Evolutionary conservation across 2,888 invertebrate species (phyloP).

Genomic region (Lydus trimaculatus): DNA sequence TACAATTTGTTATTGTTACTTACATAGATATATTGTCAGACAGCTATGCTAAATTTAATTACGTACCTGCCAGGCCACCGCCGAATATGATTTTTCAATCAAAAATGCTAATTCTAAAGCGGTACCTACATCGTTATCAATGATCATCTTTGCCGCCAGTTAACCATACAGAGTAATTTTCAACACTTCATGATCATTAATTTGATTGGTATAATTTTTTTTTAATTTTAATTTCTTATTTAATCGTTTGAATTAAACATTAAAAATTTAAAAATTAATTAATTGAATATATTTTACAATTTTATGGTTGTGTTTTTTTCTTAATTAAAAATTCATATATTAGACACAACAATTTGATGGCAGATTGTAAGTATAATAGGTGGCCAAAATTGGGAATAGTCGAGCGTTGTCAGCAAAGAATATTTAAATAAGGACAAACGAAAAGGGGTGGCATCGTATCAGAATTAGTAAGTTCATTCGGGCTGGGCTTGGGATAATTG

Average conservation of each 20-base stretch:
- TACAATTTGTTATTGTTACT: constrained; percentile 30
- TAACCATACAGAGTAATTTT: not conserved
- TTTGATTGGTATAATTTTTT: not conserved
- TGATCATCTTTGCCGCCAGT: constrained; percentile 1
- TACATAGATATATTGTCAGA: constrained; percentile 24
- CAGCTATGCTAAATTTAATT: constrained; percentile 25
- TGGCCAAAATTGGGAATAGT: constrained; percentile 13
- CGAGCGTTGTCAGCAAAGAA: constrained; percentile 11
- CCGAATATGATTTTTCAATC: constrained; percentile 11
- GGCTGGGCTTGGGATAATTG: constrained; percentile 20
- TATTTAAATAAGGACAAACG: constrained; percentile 11
- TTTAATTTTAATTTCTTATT: not conserved
- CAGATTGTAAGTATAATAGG: not conserved
- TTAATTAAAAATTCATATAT: not conserved
- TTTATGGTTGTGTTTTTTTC: not conserved
- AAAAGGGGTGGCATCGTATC: constrained; percentile 10
- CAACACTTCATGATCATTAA: constrained; percentile 1
- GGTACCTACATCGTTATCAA: not conserved
- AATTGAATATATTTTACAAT: not conserved
- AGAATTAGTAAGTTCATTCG: constrained; percentile 6
- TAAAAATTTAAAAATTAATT: not conserved
- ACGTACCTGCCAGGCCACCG: constrained; percentile 9
- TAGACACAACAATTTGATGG: not conserved
- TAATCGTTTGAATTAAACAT: not conserved
- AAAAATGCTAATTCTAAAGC: constrained; percentile 8